Base-by-base conservation (phyloP, 2,113 vertebrate genomes). In the Acanthochromis polyacanthus region DNA sequence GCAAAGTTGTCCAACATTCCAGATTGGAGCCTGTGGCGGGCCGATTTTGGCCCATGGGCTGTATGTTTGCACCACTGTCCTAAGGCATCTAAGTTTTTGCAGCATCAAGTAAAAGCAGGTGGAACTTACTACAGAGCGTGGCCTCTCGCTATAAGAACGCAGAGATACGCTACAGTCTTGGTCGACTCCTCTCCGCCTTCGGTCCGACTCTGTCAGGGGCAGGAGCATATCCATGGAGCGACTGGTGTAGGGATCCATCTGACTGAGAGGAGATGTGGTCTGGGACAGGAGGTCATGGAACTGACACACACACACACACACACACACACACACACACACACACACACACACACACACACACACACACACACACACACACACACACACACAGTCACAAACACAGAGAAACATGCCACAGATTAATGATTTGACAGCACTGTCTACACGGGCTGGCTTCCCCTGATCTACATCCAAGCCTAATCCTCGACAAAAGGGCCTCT, bases 241-340 rank as follows among this genome's bases (percentile, higher is more conserved):
- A 80, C 94, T 96, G 0, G 96, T 96, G 91, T 95, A 97, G 7
- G 96, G 96, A 78, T 99, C 97, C 80, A 94, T 71, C 87, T 97
- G 96, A 92, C 96, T 95, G 82, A 97, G 93, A 0, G 95, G 95
- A 0, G 96, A 96, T 0, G 96, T 96, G 0, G 94, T 94, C 94
- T 97, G 96, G 57, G 97, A 97, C 82, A 96, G 89, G 81, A 97
- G 89, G 73, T 99, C 97, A 80, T 97, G 97, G 93, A 96, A 98
- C 98, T 99, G 93, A n/a, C 80, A 71, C 1, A 79, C 4, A 60
- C 56, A 78, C 40, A 51, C 25, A 25, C 25, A 3, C 25, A 25
- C 25, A 25, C 25, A 81, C 17, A 89, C 23, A 75, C 12, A 73
- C 60, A 72, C 32, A 65, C 43, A 76, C 8, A 10, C 17, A 66